These are phyloP conservation scores for Rhabdomys dilectus DNA, from an alignment of 2,113 vertebrate species.

Conservation along the genomic window DNA sequence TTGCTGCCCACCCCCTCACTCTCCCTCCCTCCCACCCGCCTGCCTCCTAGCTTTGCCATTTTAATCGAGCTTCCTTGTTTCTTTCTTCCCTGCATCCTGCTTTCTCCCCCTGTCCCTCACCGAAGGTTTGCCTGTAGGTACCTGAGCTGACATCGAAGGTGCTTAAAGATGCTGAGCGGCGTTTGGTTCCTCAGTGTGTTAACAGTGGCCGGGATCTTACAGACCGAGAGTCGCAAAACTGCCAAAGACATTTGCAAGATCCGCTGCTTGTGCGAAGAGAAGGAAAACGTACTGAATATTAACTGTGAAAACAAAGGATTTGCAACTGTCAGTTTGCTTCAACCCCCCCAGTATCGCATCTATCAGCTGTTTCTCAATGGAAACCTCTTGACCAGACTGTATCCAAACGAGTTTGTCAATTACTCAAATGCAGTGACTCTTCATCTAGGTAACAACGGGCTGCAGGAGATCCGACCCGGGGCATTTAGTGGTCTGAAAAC, in stretches of 20 bases:
- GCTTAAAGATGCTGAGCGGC: conserved; percentile 97
- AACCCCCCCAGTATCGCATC: conserved; percentile 95
- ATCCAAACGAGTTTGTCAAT: conserved; percentile 96
- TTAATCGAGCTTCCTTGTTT: conserved; percentile 85
- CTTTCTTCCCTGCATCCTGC: conserved; percentile 76
- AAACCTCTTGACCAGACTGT: conserved; percentile 95
- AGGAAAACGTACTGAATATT: conserved; percentile 96
- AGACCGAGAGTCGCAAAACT: conserved; percentile 96
- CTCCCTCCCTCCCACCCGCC: conserved; percentile 21
- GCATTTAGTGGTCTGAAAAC: conserved; percentile 95
- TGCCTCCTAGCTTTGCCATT: conserved; percentile 65
- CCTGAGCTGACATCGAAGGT: conserved; percentile 84
- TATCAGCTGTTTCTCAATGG: conserved; percentile 98
- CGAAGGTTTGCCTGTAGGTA: conserved; percentile 86
- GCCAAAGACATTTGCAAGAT: conserved; percentile 98
- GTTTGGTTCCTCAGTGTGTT: conserved; percentile 96
- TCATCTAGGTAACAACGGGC: conserved; percentile 97
- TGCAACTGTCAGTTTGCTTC: conserved; percentile 93
- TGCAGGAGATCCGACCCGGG: conserved; percentile 95
- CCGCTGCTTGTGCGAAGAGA: conserved; percentile 97
- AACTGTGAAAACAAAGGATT: conserved; percentile 99
- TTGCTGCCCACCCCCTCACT: background rate
- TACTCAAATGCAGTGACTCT: conserved; percentile 97
- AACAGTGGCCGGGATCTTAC: conserved; percentile 93
- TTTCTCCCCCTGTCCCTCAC: conserved; percentile 17